phyloP scores from a whole-genome alignment of 2,797 vertebrate species.

The Hirundo rustica region DNA sequence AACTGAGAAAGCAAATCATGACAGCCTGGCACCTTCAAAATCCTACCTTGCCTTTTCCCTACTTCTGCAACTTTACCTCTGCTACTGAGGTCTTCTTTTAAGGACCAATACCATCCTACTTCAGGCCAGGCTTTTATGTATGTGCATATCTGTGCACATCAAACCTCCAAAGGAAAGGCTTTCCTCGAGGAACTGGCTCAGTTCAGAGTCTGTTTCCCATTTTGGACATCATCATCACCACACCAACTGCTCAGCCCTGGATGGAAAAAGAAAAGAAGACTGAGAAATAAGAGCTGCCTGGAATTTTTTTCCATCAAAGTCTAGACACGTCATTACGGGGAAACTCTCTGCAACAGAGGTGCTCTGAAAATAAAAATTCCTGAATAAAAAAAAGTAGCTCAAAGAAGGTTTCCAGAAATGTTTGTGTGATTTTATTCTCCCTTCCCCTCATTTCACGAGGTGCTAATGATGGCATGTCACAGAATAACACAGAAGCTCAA shows the following conservation, averaged over 20 bases:
- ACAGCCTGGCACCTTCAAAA: not conserved
- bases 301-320: not conserved
- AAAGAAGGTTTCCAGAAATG: not conserved
- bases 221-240: not conserved
- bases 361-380: not conserved
- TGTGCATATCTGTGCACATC: not conserved
- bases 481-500: not conserved
- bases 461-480: not conserved
- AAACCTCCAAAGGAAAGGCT: not conserved
- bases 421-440: not conserved
- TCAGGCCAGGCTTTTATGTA: not conserved
- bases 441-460: not conserved
- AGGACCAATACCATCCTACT: not conserved
- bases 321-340: not conserved
- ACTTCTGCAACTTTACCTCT: not conserved
- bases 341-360: not conserved
- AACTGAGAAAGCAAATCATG: not conserved
- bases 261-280: not conserved
- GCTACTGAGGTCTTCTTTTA: not conserved
- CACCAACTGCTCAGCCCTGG: not conserved
- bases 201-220: not conserved
- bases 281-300: not conserved
- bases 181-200: not conserved
- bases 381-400: not conserved
- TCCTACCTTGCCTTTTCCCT: not conserved